A percentile compares a stretch with the other conserved stretches of the same genome.
Conservation (phyloP, 2,888 invertebrate genomes). For the Ochlodes sylvanus region DNA sequence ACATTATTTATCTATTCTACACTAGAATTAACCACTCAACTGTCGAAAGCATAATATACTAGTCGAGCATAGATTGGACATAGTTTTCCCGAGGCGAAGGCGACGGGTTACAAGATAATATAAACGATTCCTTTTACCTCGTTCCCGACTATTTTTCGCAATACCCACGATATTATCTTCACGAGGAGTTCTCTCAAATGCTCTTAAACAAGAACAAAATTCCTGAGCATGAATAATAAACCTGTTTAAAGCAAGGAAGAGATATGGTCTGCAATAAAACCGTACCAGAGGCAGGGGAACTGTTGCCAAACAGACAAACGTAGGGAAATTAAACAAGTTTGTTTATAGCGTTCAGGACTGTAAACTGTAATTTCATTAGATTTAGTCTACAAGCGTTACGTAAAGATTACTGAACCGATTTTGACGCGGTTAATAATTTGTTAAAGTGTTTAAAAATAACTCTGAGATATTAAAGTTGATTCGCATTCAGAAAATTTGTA, state of each 20-base stretch:
- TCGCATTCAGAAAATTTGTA: too few relatives aligned
- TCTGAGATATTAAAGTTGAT: too few relatives aligned
- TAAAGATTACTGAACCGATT: too few relatives aligned
- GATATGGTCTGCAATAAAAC: conserved; percentile 13
- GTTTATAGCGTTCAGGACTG: background rate
- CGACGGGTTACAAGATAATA: too few relatives aligned
- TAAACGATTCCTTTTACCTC: background rate
- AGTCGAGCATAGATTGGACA: too few relatives aligned
- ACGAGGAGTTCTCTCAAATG: background rate
- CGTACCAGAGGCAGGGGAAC: conserved; percentile 7
- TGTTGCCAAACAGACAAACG: conserved; percentile 14
- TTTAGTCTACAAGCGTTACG: background rate
- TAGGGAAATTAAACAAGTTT: conserved; percentile 5
- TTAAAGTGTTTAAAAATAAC: too few relatives aligned
- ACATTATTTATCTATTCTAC: too few relatives aligned
- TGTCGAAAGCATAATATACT: too few relatives aligned
- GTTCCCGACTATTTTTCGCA: background rate
- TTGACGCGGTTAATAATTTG: too few relatives aligned
- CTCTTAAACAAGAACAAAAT: conserved; percentile 17
- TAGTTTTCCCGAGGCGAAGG: too few relatives aligned
- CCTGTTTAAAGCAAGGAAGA: conserved; percentile 12
- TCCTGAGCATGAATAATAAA: conserved; percentile 11
- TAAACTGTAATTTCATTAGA: background rate
- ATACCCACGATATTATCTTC: background rate
- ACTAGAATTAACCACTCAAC: too few relatives aligned